Conservation (phyloP, 2,888 invertebrate genomes). For the Teleogryllus oceanicus region DNA sequence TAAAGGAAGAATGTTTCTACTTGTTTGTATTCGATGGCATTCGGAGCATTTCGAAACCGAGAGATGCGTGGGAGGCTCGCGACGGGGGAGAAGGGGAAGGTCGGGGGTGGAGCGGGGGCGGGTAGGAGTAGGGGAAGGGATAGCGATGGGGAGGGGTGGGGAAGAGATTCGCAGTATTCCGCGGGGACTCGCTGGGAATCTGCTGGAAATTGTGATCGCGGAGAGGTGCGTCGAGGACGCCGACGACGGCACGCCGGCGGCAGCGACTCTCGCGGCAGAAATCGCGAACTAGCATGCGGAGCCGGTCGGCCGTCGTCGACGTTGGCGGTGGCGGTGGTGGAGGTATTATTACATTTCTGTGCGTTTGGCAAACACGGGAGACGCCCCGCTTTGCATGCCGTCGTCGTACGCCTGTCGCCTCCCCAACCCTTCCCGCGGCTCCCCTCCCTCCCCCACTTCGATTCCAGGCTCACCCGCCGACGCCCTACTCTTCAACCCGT, state of each 20-base stretch:
- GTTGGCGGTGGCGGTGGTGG: neutral
- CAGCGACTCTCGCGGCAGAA: neutral
- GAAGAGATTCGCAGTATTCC: constrained; percentile 6
- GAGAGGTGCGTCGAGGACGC: neutral
- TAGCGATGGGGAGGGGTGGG: neutral
- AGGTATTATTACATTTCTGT: constrained; percentile 9
- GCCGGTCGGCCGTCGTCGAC: neutral
- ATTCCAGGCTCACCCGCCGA: no score
- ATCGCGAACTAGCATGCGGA: neutral
- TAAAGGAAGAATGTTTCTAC: constrained; percentile 10
- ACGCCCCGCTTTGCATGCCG: no score
- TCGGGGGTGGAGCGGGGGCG: neutral
- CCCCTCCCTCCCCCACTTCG: no score
- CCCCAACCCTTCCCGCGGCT: no score
- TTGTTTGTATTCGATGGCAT: constrained; percentile 18
- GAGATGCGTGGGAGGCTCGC: neutral
- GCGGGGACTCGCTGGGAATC: neutral
- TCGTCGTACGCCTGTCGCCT: no score
- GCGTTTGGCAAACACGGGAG: neutral
- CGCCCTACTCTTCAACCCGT: no score
- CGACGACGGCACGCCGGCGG: no score
- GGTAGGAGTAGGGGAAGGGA: neutral
- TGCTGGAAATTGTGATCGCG: constrained; percentile 18
- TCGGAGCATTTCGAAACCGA: constrained; percentile 5
- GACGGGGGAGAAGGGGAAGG: neutral